A percentile compares a stretch with the other conserved stretches of the same genome.
These are phyloP conservation scores for Apolygus lucorum DNA, from an alignment of 1,140 invertebrate genomes.

Conservation along the genomic window DNA sequence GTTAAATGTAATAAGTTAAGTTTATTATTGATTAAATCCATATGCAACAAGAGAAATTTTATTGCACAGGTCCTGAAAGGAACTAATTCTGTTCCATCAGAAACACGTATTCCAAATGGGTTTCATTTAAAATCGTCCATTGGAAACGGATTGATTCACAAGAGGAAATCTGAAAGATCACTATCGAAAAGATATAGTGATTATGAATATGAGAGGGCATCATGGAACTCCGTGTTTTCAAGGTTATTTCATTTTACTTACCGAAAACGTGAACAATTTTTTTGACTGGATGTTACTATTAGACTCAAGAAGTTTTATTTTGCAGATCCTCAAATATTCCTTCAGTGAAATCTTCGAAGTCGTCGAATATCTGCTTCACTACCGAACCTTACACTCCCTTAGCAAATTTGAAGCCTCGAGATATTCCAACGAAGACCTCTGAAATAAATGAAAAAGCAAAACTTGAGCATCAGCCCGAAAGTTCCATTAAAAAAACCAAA, in stretches of 20 bases:
- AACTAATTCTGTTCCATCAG: neutral
- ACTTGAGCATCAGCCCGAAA: neutral
- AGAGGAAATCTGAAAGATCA: constrained; percentile 17
- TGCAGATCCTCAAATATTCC: no score
- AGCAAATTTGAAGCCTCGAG: constrained; percentile 20
- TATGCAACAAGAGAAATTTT: no score
- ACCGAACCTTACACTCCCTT: constrained; percentile 25
- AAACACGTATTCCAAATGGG: neutral
- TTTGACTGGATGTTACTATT: neutral
- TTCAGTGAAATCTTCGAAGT: constrained; percentile 13
- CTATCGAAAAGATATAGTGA: constrained; percentile 19
- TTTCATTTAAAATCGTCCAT: constrained; percentile 25
- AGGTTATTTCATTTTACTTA: constrained; percentile 2
- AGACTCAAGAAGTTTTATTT: no score
- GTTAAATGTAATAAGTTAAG: no score
- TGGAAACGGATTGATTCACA: constrained; percentile 15
- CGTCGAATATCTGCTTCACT: constrained; percentile 22
- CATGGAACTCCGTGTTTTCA: constrained; percentile 13
- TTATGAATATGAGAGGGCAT: constrained; percentile 22
- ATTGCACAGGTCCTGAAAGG: neutral
- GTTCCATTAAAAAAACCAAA: constrained; percentile 3
- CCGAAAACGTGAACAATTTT: neutral
- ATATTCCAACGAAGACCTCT: neutral
- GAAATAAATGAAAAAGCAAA: no score
- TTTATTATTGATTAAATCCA: no score